These are phyloP conservation scores for Malurus cyaneus DNA, from an alignment of 2,113 vertebrate genomes.

Conservation along the genomic window DNA sequence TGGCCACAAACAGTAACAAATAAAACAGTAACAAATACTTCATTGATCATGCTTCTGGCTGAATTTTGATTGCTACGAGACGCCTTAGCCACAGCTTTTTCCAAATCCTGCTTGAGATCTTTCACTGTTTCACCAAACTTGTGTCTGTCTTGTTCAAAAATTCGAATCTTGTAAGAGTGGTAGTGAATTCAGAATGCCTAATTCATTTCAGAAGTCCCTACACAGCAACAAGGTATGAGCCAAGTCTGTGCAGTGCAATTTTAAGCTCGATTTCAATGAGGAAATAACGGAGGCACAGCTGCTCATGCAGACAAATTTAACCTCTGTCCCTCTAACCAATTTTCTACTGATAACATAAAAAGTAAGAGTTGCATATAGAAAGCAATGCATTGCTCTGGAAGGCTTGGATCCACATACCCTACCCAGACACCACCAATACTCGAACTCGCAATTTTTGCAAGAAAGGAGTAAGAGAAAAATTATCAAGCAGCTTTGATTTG, in stretches of 20 bases:
- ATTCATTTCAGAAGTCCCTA: neutral
- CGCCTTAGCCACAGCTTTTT: neutral
- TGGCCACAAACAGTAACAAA: neutral
- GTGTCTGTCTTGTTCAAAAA: neutral
- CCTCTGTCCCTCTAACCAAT: neutral
- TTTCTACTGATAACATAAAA: neutral
- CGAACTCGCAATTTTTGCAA: neutral
- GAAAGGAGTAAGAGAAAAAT: conserved; percentile 30
- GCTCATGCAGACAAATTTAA: neutral
- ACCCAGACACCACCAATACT: neutral
- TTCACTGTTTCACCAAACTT: neutral
- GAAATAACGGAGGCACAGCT: neutral
- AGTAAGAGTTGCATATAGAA: neutral
- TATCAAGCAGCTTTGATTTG: conserved; percentile 34
- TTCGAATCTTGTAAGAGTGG: neutral
- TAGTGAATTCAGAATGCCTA: neutral
- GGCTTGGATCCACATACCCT: neutral
- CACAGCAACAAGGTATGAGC: neutral
- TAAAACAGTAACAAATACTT: neutral
- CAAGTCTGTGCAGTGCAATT: neutral
- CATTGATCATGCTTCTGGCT: neutral
- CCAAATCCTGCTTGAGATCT: neutral
- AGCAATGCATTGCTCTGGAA: neutral
- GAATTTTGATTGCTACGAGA: neutral
- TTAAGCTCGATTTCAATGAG: accelerated